Evolutionary conservation across 1,140 invertebrate genomes (phyloP), one percentile per base, ranked within the genome.

Genomic region (Brachionus rotundiformis): DNA sequence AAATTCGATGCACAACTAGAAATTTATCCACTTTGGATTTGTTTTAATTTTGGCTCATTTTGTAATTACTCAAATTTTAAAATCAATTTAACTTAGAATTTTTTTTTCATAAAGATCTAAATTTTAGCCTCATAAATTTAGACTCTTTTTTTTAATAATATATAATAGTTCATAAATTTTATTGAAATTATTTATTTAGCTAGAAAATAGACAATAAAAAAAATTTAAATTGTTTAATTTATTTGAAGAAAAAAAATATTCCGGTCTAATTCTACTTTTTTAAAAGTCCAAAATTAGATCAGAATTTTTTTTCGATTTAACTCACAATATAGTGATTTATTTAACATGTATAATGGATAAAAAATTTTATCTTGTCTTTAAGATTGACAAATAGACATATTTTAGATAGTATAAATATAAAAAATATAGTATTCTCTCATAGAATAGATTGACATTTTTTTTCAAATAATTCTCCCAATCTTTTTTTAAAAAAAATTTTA

Each of bases 131-230:
- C 47, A 54, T 54, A 54, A 54, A 54, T 19, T 54, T 54, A 54
- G 47, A 7, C 19, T 41, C 2, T 54, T 54, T 49, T 49, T 54
- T 54, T 13, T 54, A 19, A 6, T 19, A 54, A 19, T n/a, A n/a
- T n/a, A n/a, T n/a, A n/a, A n/a, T n/a, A 54, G 47, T 54, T 19
- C 47, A 54, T 54, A 54, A 54, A 54, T 54, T 54, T 54, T 23
- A 54, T 54, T 54, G n/a, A 54, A 19, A 54, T 25, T 54, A 54
- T 54, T 54, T 54, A 54, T 54, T 54, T 54, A 25, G 47, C 47
- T 54, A 54, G 47, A 54, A 54, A 54, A 54, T 19, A 19, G 47
- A 54, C 47, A 54, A 54, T 23, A 4, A 19, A 19, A 54, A 54
- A 54, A 54, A 19, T 54, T 16, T 54, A 54, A 54, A 19, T 54